Evolutionary conservation across 2,797 vertebrate genomes (phyloP), one percentile per base, ranked within the genome.

Genomic region (Anabacerthia variegaticeps): DNA sequence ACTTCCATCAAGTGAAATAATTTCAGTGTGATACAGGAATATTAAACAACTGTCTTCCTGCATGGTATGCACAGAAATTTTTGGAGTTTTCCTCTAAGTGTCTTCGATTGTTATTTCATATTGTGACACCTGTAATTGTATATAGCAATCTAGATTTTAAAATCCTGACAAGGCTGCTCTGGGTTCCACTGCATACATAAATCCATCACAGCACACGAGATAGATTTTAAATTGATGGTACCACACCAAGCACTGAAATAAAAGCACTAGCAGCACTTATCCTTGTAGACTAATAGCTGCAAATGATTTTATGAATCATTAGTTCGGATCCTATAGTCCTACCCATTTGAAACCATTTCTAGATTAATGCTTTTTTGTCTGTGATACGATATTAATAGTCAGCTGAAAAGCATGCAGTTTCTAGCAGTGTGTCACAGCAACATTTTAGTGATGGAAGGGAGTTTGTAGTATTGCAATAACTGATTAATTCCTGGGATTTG

Each of bases 231-330:
- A 97, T 97, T 95, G 94, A 96, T 97, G 84, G 36, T 95, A 82
- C 96, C 86, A 96, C 46, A 95, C 72, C 68, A 93, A 95, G 89
- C 83, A 89, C 37, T 79, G 94, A 96, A 97, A 96, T 97, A 96
- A 98, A 97, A 97, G 91, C 81, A 61, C 79, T 90, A 93, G 85
- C 59, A 96, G 85, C 88, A 96, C 89, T 96, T 97, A 95, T 84
- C 83, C 95, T 95, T 93, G 93, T 91, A 96, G 93, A 74, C 95
- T 97, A 97, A 98, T 97, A 97, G 95, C 92, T 95, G 72, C 66
- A 97, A 97, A 97, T 97, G 89, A 97, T 97, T 98, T 97, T 97
- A 98, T 97, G 97, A 98, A 95, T 97, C 97, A 97, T 98, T 98
- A 97, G 96, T 89, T 97, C 96, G 92, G 87, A 96, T 89, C 92